Evolutionary conservation across 1,140 invertebrate genomes (phyloP), one percentile per base, ranked within the genome.

Genomic region (Drosophila hydei): DNA sequence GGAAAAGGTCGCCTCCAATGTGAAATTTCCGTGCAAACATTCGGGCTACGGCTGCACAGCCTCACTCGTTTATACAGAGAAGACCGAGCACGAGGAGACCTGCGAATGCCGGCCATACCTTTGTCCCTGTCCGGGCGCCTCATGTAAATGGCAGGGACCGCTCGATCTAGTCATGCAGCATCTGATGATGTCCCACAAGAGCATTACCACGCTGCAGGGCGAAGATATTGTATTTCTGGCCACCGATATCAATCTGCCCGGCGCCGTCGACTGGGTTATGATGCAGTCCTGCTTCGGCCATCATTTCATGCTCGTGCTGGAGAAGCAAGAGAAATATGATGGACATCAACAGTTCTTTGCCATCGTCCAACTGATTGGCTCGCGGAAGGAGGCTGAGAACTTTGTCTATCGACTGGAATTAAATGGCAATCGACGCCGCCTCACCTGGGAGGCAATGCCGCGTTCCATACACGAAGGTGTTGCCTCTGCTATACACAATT

Each of bases 221-320:
- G 99, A 99, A 93, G 99, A 99, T 91, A 99, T 99, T 89, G 99
- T 99, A 40, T 99, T 99, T 92, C 93, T 99, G 75, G 99, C 99
- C 1, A 99, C 99, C 40, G 99, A 99, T 92, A 99, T 99, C 54
- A 99, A 99, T 93, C 94, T 99, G 71, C 98, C 98, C 50, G 99
- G 99, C 63, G 99, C 99, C 60, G 99, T 99, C 2, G 99, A 99
- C 92, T 99, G 99, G 99, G 99, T 99, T 0, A 99, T 99, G 99
- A 99, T 99, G 98, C 99, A 99, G 92, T 98, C 97, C 8, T 99
- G 99, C 92, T 99, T 99, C 92, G 97, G 97, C 58, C 97, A 99
- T 91, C 97, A 99, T 92, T 99, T 99, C 91, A 99, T 99, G 98
- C 93, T 99, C 61, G 98, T 99, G 14, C 93, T 99, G 23, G 99